Base-by-base conservation (phyloP, 2,113 vertebrate genomes). In the Corapipo altera region DNA sequence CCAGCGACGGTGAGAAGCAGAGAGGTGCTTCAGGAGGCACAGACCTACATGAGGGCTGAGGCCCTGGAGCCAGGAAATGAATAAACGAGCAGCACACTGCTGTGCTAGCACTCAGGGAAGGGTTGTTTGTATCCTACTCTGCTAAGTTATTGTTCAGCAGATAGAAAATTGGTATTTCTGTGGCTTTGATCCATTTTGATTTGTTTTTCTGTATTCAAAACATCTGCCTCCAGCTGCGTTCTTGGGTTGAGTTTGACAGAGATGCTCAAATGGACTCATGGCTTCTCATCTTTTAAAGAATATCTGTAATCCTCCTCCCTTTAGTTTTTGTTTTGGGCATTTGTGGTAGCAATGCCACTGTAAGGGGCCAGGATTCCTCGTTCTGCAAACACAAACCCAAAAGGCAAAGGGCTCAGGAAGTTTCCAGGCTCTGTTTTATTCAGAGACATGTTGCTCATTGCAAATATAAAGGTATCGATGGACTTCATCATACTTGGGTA, bases 401-500 rank as follows among this genome's bases (percentile, higher is more conserved):
- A 55, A 57, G 27, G 46, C 44, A 35, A 3, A 26, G n/a, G 22
- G 39, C 14, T 71, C 48, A 22, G 58, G n/a, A 28, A 39, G 23
- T 39, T 21, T 44, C 10, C 8, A 54, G 57, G 39, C 39, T 89
- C 24, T 48, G 0, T 17, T 79, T 72, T 75, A 5, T 43, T 58
- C 37, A 26, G 71, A 52, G n/a, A 28, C 9, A 7, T 0, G 0
- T 5, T 12, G 35, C 10, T 88, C 20, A 33, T 32, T 48, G 33
- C 20, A 79, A 24, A 9, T 48, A 39, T 35, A 26, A 46, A 41
- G 20, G 5, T 54, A 15, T 14, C 39, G 41, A 15, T 23, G 43
- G n/a, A 9, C 14, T 67, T 88, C 9, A 5, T 17, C 5, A 1
- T 32, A 7, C 37, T 28, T 70, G 0, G 0, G 44, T 26, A 14